A percentile compares a stretch with the other conserved stretches of the same genome.
These are phyloP conservation scores for Bergia sp. DNA, from an alignment of 92 coral and sea anemone species.

Conservation along the genomic window DNA sequence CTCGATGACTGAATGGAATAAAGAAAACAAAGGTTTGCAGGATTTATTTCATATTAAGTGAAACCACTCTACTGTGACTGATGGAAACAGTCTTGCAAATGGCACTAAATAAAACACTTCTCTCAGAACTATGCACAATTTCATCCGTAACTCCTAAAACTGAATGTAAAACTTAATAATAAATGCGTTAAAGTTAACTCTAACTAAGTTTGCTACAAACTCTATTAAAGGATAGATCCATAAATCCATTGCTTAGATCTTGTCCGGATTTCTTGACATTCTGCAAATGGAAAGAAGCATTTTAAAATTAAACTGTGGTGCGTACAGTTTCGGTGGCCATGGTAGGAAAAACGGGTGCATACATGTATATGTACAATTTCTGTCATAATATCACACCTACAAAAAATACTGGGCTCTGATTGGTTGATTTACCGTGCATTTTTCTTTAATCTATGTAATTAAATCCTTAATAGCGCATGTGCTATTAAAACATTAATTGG, in stretches of 20 bases:
- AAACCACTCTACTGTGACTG: neutral
- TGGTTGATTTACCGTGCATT: too few species aligned
- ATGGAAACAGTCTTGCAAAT: neutral
- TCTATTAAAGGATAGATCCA: neutral
- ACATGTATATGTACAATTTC: too few species aligned
- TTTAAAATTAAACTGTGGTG: neutral
- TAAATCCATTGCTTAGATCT: slow-evolving; percentile 11
- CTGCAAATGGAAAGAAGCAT: neutral
- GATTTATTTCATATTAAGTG: too few species aligned
- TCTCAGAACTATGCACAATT: neutral
- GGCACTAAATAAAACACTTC: neutral
- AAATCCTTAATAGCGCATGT: too few species aligned
- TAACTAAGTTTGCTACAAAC: neutral
- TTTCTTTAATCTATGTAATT: too few species aligned
- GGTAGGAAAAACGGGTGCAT: too few species aligned
- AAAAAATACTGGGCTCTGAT: too few species aligned
- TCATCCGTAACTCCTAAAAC: neutral
- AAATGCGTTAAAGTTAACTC: neutral
- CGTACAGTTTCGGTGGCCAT: neutral
- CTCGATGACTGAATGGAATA: too few species aligned
- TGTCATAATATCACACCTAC: too few species aligned
- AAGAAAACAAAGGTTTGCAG: too few species aligned
- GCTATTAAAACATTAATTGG: too few species aligned
- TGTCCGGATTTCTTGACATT: slow-evolving; percentile 49
- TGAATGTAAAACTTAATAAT: neutral